Conservation (phyloP, 2,888 invertebrate species). For the Encarsia formosa region DNA sequence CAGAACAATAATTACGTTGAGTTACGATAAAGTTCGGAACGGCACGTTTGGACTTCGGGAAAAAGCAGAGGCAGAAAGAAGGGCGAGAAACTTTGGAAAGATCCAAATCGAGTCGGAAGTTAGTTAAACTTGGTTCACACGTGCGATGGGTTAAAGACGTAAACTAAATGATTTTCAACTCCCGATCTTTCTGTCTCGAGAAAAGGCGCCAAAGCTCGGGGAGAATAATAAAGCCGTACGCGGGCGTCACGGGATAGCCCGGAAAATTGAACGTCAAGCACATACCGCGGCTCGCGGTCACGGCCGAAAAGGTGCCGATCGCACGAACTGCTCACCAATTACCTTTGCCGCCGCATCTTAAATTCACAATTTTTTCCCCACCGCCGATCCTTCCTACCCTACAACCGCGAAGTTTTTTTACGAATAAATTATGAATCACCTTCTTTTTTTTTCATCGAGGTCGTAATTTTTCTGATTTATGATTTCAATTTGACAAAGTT, state of each 20-base stretch:
- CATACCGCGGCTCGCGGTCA: slow-evolving; percentile 8
- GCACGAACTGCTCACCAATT: slow-evolving; percentile 20
- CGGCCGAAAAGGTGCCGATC: slow-evolving; percentile 17
- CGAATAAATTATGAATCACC: no score
- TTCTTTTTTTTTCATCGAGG: no score
- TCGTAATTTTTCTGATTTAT: no score
- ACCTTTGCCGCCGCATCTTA: slow-evolving; percentile 11
- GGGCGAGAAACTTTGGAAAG: background rate
- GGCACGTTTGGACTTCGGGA: no score
- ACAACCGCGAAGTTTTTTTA: no score
- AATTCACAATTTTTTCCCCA: no score
- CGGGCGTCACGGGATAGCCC: background rate
- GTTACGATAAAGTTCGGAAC: no score
- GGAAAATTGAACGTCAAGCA: slow-evolving; percentile 23
- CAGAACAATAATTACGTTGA: no score
- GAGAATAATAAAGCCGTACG: slow-evolving; percentile 8
- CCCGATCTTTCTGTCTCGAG: background rate
- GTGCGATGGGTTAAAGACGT: background rate
- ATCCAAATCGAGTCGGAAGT: background rate
- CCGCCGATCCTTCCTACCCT: no score
- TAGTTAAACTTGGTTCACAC: background rate
- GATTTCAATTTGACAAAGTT: no score
- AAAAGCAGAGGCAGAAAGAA: background rate
- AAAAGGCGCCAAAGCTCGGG: background rate
- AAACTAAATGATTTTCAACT: background rate